phyloP scores from a whole-genome alignment of 2,797 vertebrate genomes.

The Pseudochromis fuscus region DNA sequence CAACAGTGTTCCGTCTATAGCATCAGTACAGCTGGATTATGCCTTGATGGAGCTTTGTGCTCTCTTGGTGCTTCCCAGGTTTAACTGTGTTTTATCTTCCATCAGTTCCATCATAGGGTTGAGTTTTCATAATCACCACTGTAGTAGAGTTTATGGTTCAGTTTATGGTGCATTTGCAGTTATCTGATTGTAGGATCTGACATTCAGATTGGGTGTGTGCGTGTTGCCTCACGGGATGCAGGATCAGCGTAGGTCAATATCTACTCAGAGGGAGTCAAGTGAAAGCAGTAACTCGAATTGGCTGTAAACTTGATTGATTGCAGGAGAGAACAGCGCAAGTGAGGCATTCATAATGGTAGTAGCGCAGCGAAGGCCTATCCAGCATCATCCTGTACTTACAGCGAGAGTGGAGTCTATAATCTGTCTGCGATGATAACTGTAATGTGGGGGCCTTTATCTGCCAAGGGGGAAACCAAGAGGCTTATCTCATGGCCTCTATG shows the following conservation, averaged over 20 bases:
- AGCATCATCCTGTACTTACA: slow-evolving; percentile 64
- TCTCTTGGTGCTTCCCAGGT: too few relatives aligned
- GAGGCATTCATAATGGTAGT: slow-evolving; percentile 65
- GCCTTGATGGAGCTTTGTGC: too few relatives aligned
- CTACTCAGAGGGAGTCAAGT: slow-evolving; percentile 72
- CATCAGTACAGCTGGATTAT: too few relatives aligned
- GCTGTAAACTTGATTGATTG: slow-evolving; percentile 78
- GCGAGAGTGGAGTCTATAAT: slow-evolving; percentile 69
- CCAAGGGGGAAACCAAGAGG: slow-evolving; percentile 63
- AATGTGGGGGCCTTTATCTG: slow-evolving; percentile 74
- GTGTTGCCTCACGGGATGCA: slow-evolving; percentile 33
- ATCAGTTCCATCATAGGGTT: background rate
- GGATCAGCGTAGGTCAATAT: slow-evolving; percentile 69
- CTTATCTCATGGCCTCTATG: slow-evolving; percentile 71
- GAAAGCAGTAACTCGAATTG: slow-evolving; percentile 73
- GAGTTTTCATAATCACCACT: slow-evolving; percentile 2
- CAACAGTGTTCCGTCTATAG: too few relatives aligned
- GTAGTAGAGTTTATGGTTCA: background rate
- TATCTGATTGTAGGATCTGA: slow-evolving; percentile 19
- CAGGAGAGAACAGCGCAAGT: slow-evolving; percentile 44
- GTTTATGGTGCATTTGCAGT: slow-evolving; percentile 13
- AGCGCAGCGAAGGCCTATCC: slow-evolving; percentile 41
- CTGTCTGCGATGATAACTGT: slow-evolving; percentile 73
- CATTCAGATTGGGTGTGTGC: slow-evolving; percentile 30
- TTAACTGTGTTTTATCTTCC: too few relatives aligned